These are phyloP conservation scores for Sinelater perroti DNA, from an alignment of 2,888 invertebrate species.

Conservation along the genomic window DNA sequence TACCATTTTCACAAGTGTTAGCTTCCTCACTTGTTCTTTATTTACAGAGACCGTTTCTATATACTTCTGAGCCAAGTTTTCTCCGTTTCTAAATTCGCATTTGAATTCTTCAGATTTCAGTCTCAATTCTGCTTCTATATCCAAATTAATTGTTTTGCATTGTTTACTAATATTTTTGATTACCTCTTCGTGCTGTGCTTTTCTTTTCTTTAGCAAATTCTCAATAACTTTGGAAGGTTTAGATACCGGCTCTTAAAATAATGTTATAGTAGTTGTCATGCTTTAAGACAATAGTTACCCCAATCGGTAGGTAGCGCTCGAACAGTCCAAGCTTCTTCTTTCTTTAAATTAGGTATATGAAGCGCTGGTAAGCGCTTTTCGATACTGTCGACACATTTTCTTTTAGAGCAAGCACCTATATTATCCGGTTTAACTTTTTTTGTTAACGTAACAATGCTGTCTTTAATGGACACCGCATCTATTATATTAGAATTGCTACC, in stretches of 20 bases:
- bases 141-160: conserved; percentile 42
- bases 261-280: background rate
- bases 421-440: background rate
- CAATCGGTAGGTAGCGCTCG: conserved; percentile 42
- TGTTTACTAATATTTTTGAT: conserved; percentile 39
- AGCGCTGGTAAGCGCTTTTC: conserved; percentile 20
- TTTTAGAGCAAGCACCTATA: conserved; percentile 3
- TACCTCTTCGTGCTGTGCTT: conserved; percentile 40
- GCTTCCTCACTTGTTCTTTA: background rate
- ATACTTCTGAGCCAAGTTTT: conserved; percentile 14
- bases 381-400: background rate
- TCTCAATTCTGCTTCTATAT: conserved; percentile 45
- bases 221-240: conserved; percentile 31
- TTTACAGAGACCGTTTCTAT: conserved; percentile 3
- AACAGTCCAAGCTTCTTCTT: conserved; percentile 40
- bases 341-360: conserved; percentile 7
- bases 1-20: background rate
- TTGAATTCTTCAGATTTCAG: conserved; percentile 38
- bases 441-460: background rate
- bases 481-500: background rate
- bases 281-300: conserved; percentile 32
- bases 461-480: background rate
- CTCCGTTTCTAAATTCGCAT: conserved; percentile 26
- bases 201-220: conserved; percentile 37
- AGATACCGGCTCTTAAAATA: background rate